Percentiles rank a stretch among this genome's conserved stretches.
Evolutionary conservation across 2,888 invertebrate genomes (phyloP).

Genomic region (Achlya flavicornis): DNA sequence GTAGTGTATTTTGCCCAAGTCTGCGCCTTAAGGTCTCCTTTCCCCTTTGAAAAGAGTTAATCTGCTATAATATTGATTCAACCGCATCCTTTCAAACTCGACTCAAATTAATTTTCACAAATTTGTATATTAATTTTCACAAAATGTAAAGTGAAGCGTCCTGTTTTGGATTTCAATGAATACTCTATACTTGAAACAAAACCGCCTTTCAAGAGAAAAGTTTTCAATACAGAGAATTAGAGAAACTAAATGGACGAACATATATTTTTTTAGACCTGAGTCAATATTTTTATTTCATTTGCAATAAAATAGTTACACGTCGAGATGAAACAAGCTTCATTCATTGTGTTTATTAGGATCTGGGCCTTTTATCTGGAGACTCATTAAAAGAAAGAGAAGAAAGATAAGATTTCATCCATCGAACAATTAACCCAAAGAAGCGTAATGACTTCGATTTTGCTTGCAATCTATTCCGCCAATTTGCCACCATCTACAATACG

Average conservation of each 20-base stretch:
- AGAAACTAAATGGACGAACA: conserved; percentile 14
- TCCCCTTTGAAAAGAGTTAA: background rate
- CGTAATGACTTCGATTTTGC: too few relatives aligned
- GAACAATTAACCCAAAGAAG: too few relatives aligned
- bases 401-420: background rate
- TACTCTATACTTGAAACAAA: background rate
- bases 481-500: too few relatives aligned
- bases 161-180: background rate
- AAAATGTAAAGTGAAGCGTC: background rate
- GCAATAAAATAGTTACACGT: background rate
- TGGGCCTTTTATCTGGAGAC: background rate
- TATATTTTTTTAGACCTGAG: conserved; percentile 1
- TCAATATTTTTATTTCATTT: too few relatives aligned
- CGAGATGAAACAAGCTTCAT: background rate
- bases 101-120: conserved; percentile 2
- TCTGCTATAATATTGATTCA: background rate
- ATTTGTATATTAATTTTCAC: background rate
- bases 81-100: background rate
- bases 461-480: too few relatives aligned
- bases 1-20: too few relatives aligned
- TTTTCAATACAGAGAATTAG: conserved; percentile 24
- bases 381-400: background rate
- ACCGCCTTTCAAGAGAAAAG: conserved; percentile 20
- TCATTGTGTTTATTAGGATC: background rate
- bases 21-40: too few relatives aligned